Evolutionary conservation across 37 sponge, comb jelly and placozoan species (phyloP).

Genomic region (Dysidea cf. avara): DNA sequence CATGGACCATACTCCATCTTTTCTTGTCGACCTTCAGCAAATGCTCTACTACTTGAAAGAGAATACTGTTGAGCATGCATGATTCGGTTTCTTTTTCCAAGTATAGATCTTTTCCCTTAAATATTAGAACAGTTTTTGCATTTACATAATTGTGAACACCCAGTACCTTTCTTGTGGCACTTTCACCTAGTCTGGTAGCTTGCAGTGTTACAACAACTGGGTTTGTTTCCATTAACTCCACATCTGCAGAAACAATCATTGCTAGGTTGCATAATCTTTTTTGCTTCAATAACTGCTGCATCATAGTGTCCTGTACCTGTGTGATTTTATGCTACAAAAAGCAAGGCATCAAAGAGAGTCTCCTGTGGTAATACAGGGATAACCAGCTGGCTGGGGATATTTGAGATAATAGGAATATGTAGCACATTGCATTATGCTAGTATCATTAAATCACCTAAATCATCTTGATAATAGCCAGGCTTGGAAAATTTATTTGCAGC

Average conservation of each 20-base stretch:
- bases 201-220: not conserved
- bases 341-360: not conserved
- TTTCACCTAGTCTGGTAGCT: conserved; percentile 6
- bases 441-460: conserved; percentile 24
- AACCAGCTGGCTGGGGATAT: not conserved
- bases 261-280: no score
- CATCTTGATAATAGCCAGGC: not conserved
- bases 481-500: conserved; percentile 10
- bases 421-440: conserved; percentile 15
- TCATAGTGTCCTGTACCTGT: conserved; percentile 11
- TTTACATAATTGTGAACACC: conserved; percentile 4
- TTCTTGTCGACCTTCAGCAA: not conserved
- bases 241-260: conserved; percentile 1
- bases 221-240: not conserved
- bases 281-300: no score
- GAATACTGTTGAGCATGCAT: no score
- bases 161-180: not conserved
- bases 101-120: not conserved
- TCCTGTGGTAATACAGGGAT: not conserved
- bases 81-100: no score
- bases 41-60: not conserved
- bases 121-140: conserved; percentile 6
- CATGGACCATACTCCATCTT: no score
- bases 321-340: conserved; percentile 6
- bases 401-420: not conserved